Base-by-base conservation (phyloP, 2,888 invertebrate species). In the Agrotis exclamationis region DNA sequence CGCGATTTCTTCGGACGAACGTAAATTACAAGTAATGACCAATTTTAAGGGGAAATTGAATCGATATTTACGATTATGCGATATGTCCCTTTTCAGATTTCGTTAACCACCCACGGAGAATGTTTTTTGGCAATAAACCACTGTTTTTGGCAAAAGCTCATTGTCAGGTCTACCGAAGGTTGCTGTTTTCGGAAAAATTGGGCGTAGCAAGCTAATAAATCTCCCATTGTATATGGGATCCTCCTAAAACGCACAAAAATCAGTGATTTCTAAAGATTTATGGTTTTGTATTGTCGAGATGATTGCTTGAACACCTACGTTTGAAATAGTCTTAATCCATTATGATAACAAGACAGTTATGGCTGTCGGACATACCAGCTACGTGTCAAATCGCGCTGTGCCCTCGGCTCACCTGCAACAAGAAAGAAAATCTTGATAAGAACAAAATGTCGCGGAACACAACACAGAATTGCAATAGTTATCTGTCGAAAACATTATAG, bases 401-500 rank as follows among this genome's bases (percentile, higher is more conserved):
- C 57, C 58, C 50, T 76, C 74, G 59, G 76, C 89, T 89, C 84
- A 93, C 92, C 92, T 92, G 92, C 53, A 93, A 93, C 88, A 91
- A 89, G 79, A 60, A 91, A 88, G 77, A 63, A 85, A 80, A 78
- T 79, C 76, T 63, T 66, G 20, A 75, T 77, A 74, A 80, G 68
- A 70, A 70, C 56, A 72, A 67, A 70, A 70, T 50, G 47, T 59
- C 18, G 20, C 3, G 16, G n/a, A 65, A 62, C 39, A 71, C 6
- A 62, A 67, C 53, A 69, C 18, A 56, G 20, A 14, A 63, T 54
- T 47, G 58, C 28, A 64, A 75, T 20, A 48, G 24, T 20, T 60
- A 54, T 67, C 22, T 62, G 20, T 67, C 22, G 28, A 53, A 70
- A 67, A 62, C 47, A 67, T 69, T 71, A 50, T 24, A 65, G 22